Conservation (phyloP, 2,888 invertebrate species). For the Petrolisthes cinctipes region DNA sequence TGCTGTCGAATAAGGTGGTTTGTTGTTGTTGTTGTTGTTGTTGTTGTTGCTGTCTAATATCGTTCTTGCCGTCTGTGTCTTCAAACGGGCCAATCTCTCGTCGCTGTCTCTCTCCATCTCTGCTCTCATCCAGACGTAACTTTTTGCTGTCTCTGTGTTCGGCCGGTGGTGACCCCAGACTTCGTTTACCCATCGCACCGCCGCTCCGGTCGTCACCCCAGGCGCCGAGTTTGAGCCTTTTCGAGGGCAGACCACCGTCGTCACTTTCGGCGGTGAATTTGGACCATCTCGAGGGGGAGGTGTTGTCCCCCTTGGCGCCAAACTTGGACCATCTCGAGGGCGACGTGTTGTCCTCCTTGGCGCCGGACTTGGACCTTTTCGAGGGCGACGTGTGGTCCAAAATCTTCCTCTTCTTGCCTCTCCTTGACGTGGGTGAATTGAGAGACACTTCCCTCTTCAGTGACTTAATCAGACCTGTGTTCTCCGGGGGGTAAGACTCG, state of each 20-base stretch:
- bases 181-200: not conserved
- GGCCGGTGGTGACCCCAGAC: not conserved
- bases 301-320: too few relatives aligned
- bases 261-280: too few relatives aligned
- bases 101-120: not conserved
- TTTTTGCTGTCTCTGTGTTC: not conserved
- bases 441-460: conserved; percentile 30
- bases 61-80: too few relatives aligned
- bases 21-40: not conserved
- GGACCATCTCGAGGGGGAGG: too few relatives aligned
- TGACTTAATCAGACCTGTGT: conserved; percentile 10
- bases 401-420: conserved; percentile 44
- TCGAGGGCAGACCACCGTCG: too few relatives aligned
- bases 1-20: not conserved
- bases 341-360: not conserved
- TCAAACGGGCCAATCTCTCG: too few relatives aligned
- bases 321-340: not conserved
- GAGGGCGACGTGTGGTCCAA: too few relatives aligned
- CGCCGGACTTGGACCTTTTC: too few relatives aligned
- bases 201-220: not conserved
- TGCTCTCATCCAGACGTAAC: not conserved
- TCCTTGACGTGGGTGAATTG: conserved; percentile 42
- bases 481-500: conserved; percentile 23
- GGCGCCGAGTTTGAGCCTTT: too few relatives aligned
- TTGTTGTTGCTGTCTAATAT: too few relatives aligned